Base-by-base conservation (phyloP, 2,113 vertebrate genomes). In the Corythornis vintsioides region DNA sequence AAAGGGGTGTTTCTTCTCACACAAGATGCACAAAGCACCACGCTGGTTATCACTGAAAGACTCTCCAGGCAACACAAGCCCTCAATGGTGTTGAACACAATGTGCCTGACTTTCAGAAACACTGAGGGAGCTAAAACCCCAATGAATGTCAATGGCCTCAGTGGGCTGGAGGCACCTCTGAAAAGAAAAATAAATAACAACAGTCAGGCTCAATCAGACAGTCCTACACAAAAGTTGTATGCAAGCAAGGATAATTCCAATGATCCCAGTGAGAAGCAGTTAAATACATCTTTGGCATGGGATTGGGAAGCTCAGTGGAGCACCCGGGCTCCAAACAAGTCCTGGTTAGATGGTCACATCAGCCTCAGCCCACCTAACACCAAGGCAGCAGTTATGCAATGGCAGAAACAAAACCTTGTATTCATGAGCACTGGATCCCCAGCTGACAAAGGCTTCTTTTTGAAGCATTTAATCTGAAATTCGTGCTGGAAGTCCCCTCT, bases 311-410 rank as follows among this genome's bases (percentile, higher is more conserved):
- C 64, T 74, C 10, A 2, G 1, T 4, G 40, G 19, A 64, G 61
- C 1, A 13, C 42, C 15, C 4, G 33, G 56, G 31, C 29, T 81
- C 57, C 86, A 82, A 69, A 69, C 35, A 77, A 66, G 66, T 16
- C 43, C 74, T 57, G 56, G 72, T 83, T 63, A 45, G 59, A 80
- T 1, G 24, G 76, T 72, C 86, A 24, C 63, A 90, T 47, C 66
- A 76, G 79, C 78, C 55, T 57, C 78, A 82, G 55, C 53, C 73
- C 60, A 96, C 80, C 48, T 33, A 85, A 61, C 4, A 33, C 82
- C 85, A 73, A 88, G 72, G 76, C 89, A 87, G 60, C 74, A 67
- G 87, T 96, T 94, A 94, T 6, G 55, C 69, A 94, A 91, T 15
- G n/a, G 63, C 76, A 69, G 17, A 83, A 91, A 96, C 92, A 94